Conservation (phyloP, 2,113 vertebrate genomes). For the Circaetus cinerascens region DNA sequence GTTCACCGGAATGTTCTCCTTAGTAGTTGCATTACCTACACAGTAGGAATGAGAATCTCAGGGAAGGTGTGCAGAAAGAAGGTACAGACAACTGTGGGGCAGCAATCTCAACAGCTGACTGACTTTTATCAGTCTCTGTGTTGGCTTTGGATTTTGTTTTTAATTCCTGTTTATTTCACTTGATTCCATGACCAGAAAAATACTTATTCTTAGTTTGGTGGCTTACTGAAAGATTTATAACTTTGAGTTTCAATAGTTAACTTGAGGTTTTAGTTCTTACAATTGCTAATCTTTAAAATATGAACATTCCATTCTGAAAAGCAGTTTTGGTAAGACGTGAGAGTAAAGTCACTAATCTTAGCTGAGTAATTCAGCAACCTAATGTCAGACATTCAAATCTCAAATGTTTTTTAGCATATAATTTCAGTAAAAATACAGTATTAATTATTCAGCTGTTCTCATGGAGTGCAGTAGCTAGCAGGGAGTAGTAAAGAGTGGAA, state of each 20-base stretch:
- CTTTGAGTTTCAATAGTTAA: neutral
- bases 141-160: neutral
- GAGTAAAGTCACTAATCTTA: neutral
- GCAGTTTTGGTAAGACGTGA: neutral
- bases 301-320: neutral
- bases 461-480: neutral
- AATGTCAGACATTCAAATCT: neutral
- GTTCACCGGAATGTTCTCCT: neutral
- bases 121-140: neutral
- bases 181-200: neutral
- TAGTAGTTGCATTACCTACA: neutral
- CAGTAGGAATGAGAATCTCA: neutral
- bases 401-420: neutral
- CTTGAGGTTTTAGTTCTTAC: neutral
- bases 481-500: neutral
- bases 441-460: neutral
- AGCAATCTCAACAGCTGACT: neutral
- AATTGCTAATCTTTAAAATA: neutral
- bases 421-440: neutral
- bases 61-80: neutral
- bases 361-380: neutral
- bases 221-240: neutral
- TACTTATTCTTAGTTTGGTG: neutral
- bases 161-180: neutral
- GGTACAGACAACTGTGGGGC: neutral